These are phyloP conservation scores for Diachasma alloeum DNA, from an alignment of 1,140 invertebrate species.

Conservation along the genomic window DNA sequence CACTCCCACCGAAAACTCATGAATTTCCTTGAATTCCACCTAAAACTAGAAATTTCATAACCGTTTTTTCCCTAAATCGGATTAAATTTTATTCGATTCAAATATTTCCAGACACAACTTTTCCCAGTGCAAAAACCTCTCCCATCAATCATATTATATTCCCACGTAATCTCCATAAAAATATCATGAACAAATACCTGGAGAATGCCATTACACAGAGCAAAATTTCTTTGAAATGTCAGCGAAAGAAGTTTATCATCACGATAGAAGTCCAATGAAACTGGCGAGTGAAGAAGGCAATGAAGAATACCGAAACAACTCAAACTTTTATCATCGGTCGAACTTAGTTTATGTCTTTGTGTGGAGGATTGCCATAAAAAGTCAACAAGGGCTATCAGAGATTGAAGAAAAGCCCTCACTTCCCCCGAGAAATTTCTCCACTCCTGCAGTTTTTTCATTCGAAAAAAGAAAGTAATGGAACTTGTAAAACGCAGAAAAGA, in stretches of 20 bases:
- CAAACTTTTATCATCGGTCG: background rate
- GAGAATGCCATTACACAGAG: background rate
- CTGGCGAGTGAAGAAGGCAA: background rate
- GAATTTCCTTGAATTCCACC: too few relatives aligned
- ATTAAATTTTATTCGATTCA: too few relatives aligned
- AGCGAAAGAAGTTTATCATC: background rate
- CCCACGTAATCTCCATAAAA: background rate
- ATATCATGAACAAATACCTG: background rate
- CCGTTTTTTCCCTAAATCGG: too few relatives aligned
- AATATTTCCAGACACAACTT: too few relatives aligned
- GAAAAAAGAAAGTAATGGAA: too few relatives aligned
- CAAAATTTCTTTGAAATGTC: background rate
- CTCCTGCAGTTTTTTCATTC: background rate
- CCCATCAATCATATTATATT: too few relatives aligned
- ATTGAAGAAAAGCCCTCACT: background rate
- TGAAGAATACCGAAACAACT: constrained; percentile 9
- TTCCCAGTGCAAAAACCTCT: too few relatives aligned
- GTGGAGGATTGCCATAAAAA: background rate
- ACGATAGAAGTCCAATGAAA: background rate
- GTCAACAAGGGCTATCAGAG: background rate
- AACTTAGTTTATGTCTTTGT: background rate
- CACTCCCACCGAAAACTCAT: too few relatives aligned
- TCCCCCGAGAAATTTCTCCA: background rate
- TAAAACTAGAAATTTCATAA: too few relatives aligned
- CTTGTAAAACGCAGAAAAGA: background rate